phyloP scores from a whole-genome alignment of 1,140 invertebrate genomes.

The Tenebrio molitor region DNA sequence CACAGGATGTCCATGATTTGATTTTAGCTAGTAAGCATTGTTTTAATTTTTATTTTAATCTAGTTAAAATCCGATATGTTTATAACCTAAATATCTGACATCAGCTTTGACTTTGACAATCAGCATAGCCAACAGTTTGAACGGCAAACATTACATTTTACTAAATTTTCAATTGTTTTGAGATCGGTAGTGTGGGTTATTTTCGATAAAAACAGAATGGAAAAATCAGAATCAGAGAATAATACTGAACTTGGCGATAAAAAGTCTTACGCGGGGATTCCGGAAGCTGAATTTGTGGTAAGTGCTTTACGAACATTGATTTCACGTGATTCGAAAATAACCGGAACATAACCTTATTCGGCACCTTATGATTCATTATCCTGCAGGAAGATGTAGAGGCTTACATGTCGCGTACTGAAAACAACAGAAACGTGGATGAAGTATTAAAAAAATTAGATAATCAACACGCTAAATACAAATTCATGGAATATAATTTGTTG shows the following conservation, averaged over 20 bases:
- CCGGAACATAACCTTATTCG: constrained; percentile 42
- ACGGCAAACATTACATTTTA: neutral
- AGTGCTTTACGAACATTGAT: constrained; percentile 55
- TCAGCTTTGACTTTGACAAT: no score
- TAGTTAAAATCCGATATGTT: no score
- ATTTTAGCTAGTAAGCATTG: no score
- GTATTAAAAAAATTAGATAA: constrained; percentile 91
- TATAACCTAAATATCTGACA: no score
- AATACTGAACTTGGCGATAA: constrained; percentile 67
- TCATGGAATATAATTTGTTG: constrained; percentile 93
- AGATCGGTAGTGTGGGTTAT: neutral
- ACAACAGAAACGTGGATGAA: constrained; percentile 83
- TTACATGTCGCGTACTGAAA: constrained; percentile 89
- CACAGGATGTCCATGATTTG: constrained; percentile 65
- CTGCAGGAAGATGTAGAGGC: constrained; percentile 95
- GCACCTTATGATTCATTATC: constrained; percentile 42
- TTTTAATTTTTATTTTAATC: constrained; percentile 1
- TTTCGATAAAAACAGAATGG: constrained; percentile 17
- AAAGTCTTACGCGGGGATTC: constrained; percentile 84
- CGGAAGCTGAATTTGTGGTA: constrained; percentile 86
- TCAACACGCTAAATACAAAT: constrained; percentile 95
- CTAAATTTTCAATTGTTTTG: constrained; percentile 28
- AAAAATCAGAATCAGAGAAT: constrained; percentile 7
- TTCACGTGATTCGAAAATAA: constrained; percentile 46
- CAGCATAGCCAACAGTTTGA: no score